Evolutionary conservation across 2,888 invertebrate species (phyloP).

Genomic region (Tupiocoris notatus): DNA sequence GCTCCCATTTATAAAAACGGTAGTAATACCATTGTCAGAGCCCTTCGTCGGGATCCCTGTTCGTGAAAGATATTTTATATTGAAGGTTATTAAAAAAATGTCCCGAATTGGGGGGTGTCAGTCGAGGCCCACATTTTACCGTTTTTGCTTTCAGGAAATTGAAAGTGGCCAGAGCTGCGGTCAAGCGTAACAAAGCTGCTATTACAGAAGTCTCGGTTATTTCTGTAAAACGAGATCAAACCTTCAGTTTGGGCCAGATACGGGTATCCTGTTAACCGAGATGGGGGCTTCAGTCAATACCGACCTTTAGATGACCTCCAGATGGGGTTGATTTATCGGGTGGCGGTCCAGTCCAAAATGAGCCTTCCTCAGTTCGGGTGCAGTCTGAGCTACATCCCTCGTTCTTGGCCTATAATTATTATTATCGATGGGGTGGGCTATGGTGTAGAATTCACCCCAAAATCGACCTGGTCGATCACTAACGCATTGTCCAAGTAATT

Average conservation of each 20-base stretch:
- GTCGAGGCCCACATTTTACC: slow-evolving; percentile 19
- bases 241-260: not conserved
- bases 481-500: not conserved
- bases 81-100: not conserved
- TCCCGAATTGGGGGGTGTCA: not conserved
- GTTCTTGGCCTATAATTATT: not conserved
- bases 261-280: slow-evolving; percentile 34
- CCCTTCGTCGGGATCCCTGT: not conserved
- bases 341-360: slow-evolving; percentile 23
- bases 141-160: slow-evolving; percentile 19
- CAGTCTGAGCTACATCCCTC: not conserved
- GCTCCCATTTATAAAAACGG: not conserved
- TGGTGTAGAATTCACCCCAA: not conserved
- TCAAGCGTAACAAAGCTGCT: slow-evolving; percentile 36
- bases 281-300: slow-evolving; percentile 37
- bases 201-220: not conserved
- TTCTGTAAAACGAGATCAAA: not conserved
- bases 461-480: not conserved
- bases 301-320: slow-evolving; percentile 13
- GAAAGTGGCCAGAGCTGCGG: slow-evolving; percentile 29
- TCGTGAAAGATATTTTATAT: not conserved
- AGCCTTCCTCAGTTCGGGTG: not conserved
- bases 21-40: not conserved
- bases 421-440: not conserved
- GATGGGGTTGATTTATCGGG: slow-evolving; percentile 39